Conservation (phyloP, 2,797 vertebrate species). For the Antrozous pallidus region DNA sequence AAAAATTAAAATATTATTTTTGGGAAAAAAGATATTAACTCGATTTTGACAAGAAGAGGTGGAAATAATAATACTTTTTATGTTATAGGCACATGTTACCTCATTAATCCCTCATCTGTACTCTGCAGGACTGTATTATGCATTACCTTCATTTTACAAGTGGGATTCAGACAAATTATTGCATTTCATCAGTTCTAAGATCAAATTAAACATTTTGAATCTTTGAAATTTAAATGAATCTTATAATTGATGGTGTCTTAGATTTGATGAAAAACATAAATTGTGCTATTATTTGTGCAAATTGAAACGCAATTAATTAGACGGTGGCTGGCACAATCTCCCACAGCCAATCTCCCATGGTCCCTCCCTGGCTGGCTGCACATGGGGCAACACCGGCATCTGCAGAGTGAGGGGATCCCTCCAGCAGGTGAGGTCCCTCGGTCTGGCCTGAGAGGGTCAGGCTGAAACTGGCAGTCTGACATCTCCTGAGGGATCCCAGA, state of each 20-base stretch:
- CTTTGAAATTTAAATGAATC: background rate
- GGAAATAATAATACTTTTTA: background rate
- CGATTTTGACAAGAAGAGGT: conserved; percentile 24
- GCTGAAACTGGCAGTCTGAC: no score
- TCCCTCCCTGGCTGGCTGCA: no score
- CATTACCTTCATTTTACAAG: background rate
- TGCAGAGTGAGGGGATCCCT: no score
- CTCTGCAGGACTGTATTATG: background rate
- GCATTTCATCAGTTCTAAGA: background rate
- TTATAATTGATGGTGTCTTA: background rate
- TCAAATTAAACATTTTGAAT: background rate
- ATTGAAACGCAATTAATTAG: no score
- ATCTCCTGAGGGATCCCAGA: no score
- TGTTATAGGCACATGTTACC: background rate
- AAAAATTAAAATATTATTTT: conserved; percentile 22
- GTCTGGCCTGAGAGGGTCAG: no score
- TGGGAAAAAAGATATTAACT: background rate
- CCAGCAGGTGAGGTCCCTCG: no score
- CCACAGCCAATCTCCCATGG: no score
- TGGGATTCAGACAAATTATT: background rate
- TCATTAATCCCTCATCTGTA: background rate
- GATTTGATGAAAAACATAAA: background rate
- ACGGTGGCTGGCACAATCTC: no score
- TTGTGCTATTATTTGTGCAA: background rate
- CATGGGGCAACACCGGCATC: no score